Base-by-base conservation (phyloP, 2,888 invertebrate genomes). In the Sminthurinus aureus region DNA sequence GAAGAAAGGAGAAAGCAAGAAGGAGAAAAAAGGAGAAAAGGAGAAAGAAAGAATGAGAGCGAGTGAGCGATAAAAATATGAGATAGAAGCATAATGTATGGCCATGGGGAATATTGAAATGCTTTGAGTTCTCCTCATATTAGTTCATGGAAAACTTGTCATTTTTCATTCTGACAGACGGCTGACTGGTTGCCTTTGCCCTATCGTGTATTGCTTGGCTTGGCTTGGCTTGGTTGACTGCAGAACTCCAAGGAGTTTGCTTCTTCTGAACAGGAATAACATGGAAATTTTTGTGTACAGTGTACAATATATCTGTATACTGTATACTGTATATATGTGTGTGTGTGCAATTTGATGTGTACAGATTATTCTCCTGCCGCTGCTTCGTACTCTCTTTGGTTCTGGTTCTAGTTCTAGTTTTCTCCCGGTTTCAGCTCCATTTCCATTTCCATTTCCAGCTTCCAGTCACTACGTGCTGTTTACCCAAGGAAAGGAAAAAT, bases 81-180 rank as follows among this genome's bases (percentile, higher is more conserved):
- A 71, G 71, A 71, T 71, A 71, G 22, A 71, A 26, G 71, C 22
- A 71, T 71, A 71, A 71, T 71, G 71, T 71, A 71, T 71, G 24
- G 71, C 71, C 71, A 71, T 6, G 66, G 82, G 84, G 84, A 83
- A 83, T 84, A 84, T 83, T 83, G 84, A 82, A 82, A 83, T 82
- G 80, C 74, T 84, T 82, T 84, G 84, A 83, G 82, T 81, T 83
- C 69, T 83, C 66, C 83, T 84, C 83, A 83, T 84, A 84, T 84
- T 84, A 84, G 84, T 82, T 84, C 83, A 84, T 84, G 83, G 76
- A 83, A 78, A 82, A 83, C 83, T 84, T 84, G 84, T 84, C 84
- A 84, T 84, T 84, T 84, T 84, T 84, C 84, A 84, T 84, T 82
- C 74, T 84, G 84, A 84, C 84, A 84, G 84, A 80, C 80, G 79